These are phyloP conservation scores for Pungitius pungitius DNA, from an alignment of 2,113 vertebrate species.

Conservation along the genomic window DNA sequence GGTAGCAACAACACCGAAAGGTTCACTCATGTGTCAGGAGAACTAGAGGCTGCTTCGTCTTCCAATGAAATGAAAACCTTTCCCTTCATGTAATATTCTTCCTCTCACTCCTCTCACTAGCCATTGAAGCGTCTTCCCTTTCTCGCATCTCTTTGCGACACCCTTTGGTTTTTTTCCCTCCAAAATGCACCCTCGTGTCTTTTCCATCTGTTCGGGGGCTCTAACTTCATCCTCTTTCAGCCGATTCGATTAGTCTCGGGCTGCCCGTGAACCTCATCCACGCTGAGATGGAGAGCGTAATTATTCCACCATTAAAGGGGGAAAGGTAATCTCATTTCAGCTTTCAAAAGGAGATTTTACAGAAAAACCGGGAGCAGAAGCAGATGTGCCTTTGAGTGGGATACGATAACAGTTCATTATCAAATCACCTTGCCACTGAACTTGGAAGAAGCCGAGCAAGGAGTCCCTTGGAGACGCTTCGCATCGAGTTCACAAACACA, in stretches of 20 bases:
- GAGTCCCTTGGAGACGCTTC: constrained; percentile 7
- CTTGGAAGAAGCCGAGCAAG: constrained; percentile 6
- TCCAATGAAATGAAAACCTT: not conserved
- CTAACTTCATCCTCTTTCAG: not conserved
- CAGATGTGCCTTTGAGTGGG: not conserved
- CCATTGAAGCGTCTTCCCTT: not conserved
- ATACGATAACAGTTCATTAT: constrained; percentile 6
- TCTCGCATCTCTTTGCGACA: not conserved
- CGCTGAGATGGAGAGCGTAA: not conserved
- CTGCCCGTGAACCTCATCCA: not conserved
- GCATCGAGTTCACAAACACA: constrained; percentile 7
- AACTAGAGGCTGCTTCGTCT: not conserved
- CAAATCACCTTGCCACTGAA: constrained; percentile 3
- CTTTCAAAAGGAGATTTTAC: not conserved
- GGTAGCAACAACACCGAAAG: not conserved
- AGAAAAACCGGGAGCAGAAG: not conserved
- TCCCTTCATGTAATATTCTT: not conserved
- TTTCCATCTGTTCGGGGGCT: constrained; percentile 10
- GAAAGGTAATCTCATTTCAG: constrained; percentile 24
- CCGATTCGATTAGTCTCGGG: not conserved
- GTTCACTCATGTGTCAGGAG: not conserved
- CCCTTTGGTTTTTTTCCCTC: not conserved
- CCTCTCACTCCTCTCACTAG: not conserved
- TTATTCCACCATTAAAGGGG: constrained; percentile 14
- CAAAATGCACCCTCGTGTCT: constrained; percentile 2